Evolutionary conservation across 2,113 vertebrate genomes (phyloP).

Genomic region (Ahaetulla prasina): DNA sequence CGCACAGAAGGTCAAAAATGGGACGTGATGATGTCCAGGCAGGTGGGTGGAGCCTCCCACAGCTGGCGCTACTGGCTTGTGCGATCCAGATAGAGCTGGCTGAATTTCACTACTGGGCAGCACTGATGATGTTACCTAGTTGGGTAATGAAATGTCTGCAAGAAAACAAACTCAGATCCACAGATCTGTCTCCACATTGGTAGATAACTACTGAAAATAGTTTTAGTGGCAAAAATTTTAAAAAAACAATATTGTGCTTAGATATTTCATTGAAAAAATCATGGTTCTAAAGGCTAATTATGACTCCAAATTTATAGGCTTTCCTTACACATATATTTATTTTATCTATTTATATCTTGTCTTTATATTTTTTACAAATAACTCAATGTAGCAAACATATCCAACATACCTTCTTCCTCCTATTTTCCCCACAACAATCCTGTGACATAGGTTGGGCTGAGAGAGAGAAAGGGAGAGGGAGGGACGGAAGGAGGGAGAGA

Average conservation of each 20-base stretch:
- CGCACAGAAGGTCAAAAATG: too few relatives aligned
- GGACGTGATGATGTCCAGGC: too few relatives aligned
- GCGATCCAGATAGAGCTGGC: too few relatives aligned
- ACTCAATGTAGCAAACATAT: neutral
- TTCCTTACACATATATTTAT: neutral
- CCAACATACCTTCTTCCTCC: neutral
- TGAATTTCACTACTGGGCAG: too few relatives aligned
- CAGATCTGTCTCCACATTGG: neutral
- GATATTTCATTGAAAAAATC: neutral
- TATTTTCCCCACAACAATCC: neutral
- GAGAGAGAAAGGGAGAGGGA: too few relatives aligned
- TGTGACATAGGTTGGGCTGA: too few relatives aligned
- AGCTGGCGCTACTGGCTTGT: too few relatives aligned
- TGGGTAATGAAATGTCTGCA: neutral
- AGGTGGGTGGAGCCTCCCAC: too few relatives aligned
- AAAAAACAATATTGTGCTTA: neutral
- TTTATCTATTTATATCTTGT: too few relatives aligned
- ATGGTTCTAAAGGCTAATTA: neutral
- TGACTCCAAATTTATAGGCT: neutral
- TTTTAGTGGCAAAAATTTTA: neutral
- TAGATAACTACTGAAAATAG: neutral
- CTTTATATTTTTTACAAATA: too few relatives aligned
- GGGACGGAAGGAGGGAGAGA: accelerated
- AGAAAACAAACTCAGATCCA: neutral
- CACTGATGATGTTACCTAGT: neutral